Conservation (phyloP, 2,113 vertebrate genomes). For the Amazona vittata region DNA sequence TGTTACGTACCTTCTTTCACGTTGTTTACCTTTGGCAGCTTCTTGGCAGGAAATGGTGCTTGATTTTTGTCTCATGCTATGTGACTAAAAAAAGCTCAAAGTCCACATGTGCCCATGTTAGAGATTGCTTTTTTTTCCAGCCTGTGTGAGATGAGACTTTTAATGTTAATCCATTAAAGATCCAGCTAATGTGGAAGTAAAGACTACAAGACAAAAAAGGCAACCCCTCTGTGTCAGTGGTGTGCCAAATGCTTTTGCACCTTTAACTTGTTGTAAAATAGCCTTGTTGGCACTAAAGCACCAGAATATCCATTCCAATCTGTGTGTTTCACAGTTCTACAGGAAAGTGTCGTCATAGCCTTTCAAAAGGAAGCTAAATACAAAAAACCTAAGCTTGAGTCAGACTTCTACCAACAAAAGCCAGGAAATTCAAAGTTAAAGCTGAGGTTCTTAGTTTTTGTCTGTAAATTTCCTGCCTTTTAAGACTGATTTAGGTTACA, state of each 20-base stretch:
- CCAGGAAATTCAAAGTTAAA: slow-evolving; percentile 56
- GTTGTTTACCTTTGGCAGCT: not conserved
- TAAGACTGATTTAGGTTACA: slow-evolving; percentile 20
- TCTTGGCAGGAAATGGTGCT: not conserved
- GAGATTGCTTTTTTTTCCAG: not conserved
- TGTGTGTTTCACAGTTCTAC: slow-evolving; percentile 35
- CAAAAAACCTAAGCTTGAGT: slow-evolving; percentile 36
- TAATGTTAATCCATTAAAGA: not conserved
- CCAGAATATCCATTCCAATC: slow-evolving; percentile 18
- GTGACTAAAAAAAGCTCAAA: not conserved
- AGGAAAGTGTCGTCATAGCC: slow-evolving; percentile 10
- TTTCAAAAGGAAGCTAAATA: slow-evolving; percentile 49
- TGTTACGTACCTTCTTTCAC: not conserved
- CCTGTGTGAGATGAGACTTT: not conserved
- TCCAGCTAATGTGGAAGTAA: not conserved
- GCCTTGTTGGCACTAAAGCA: not conserved
- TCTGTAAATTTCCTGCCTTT: slow-evolving; percentile 66
- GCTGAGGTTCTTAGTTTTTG: slow-evolving; percentile 46
- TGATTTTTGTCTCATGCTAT: not conserved
- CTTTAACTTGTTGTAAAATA: slow-evolving; percentile 10
- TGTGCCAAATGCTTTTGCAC: not conserved
- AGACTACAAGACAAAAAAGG: not conserved
- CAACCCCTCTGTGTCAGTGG: not conserved
- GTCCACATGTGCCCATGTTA: not conserved
- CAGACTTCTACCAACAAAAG: slow-evolving; percentile 57